Percentiles rank a stretch among this genome's conserved stretches.
phyloP scores from a whole-genome alignment of 1,140 invertebrate species.

The Ylistrum balloti region DNA sequence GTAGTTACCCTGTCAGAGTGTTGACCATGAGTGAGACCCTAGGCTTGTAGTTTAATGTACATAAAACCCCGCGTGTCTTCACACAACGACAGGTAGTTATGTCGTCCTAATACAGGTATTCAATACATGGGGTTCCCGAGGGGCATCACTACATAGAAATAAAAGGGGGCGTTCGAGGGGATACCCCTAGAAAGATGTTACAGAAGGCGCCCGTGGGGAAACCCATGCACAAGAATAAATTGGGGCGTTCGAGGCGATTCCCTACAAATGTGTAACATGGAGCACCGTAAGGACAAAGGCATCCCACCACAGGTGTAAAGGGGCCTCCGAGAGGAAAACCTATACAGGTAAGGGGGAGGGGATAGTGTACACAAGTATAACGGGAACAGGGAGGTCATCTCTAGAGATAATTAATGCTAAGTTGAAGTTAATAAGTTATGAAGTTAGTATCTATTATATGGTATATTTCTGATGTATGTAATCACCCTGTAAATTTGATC shows the following conservation, averaged over 20 bases:
- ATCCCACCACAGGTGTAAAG: neutral
- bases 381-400: too few species aligned
- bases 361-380: too few species aligned
- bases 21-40: neutral
- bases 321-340: neutral
- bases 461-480: too few species aligned
- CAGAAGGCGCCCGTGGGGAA: neutral
- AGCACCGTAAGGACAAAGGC: neutral
- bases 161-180: neutral
- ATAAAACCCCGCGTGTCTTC: neutral
- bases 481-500: too few species aligned
- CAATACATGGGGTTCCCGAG: neutral
- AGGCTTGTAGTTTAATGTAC: neutral
- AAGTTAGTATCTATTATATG: too few species aligned
- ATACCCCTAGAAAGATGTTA: neutral
- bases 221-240: neutral
- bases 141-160: too few species aligned
- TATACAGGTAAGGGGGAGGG: neutral
- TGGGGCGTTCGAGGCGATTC: too few species aligned
- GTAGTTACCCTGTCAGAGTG: neutral
- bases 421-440: too few species aligned
- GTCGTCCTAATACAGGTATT: neutral
- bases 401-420: too few species aligned
- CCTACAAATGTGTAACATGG: neutral
- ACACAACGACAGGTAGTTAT: constrained; percentile 3